Base-by-base conservation (phyloP, 2,797 vertebrate genomes). In the Scomberomorus guttatus region DNA sequence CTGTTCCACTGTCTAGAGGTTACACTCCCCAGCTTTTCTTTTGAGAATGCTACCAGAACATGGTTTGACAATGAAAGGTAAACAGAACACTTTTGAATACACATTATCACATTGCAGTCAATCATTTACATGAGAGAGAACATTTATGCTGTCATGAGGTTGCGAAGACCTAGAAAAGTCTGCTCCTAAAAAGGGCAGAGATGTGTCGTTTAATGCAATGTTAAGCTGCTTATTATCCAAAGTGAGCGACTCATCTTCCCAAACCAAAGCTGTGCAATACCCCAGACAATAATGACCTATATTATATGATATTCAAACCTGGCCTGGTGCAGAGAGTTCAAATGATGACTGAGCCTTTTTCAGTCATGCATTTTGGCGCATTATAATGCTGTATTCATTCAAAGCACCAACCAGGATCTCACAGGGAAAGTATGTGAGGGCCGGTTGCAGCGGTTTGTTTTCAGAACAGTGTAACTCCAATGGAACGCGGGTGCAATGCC, bases 391-490 rank as follows among this genome's bases (percentile, higher is more conserved):
- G 81, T 59, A 84, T 87, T 85, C 87, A 93, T 92, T 90, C 69
- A 88, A 75, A 79, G 59, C 67, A 72, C 42, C 5, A 1, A 52
- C 57, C 79, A 79, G 79, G 88, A 90, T 83, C 86, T 94, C 89
- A 92, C 73, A 79, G 91, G 90, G 89, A 91, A 92, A 88, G 77
- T 91, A 92, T 93, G 92, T 78, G 82, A 29, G 13, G 68, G 86
- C 75, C 67, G 65, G 89, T 82, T 83, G 85, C 89, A 81, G 91
- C 54, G 82, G 90, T 93, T 92, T 91, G 89, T 91, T 92, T 90
- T 91, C 89, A 91, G 91, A 91, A 83, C 90, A 87, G 89, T 75
- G 84, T 87, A 89, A 91, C 90, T 86, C 84, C 86, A 88, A 82
- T 86, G 88, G 89, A 93, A 93, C 85, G 88, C 57, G 34, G 83